Base-by-base conservation (phyloP, 2,888 invertebrate species). In the Tachina fera region DNA sequence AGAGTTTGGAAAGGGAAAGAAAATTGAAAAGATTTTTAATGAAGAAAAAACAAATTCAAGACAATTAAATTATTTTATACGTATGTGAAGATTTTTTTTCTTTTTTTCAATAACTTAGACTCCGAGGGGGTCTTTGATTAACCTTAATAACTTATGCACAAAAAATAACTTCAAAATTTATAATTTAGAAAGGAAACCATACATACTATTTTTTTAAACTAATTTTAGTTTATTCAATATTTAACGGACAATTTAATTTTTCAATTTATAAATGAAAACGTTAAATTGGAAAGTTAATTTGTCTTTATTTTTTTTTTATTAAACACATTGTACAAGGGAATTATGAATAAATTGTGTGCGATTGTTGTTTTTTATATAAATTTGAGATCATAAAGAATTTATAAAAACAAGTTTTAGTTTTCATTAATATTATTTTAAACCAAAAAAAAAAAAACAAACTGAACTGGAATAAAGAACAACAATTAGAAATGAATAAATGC, bases 71-170 rank as follows among this genome's bases (percentile, higher is more conserved):
- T 22, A 16, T 51, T 19, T 56, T 72, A 22, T n/a, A 31, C 3
- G 22, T 47, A 56, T 43, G n/a, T 45, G 16, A 56, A 71, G 14
- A 72, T 49, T 47, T 71, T 63, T 56, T 53, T 49, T 16, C 1
- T 56, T 76, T 13, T 13, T 11, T 65, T 16, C 3, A 41, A 71
- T 10, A 56, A 56, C 39, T 16, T 8, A 1, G 19, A 67, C 82
- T 65, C 78, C 67, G 61, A 56, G 74, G 85, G 85, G 82, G 85
- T 75, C 85, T 75, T 82, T 79, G 58, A 82, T 85, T 82, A 83
- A 79, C 47, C 71, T 43, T 75, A 85, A 82, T 82, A 67, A 39
- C 63, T 74, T 58, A 49, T 43, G 0, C 11, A 71, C 14, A 53
- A 56, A n/a, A 63, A 45, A 22, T 13, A 74, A 49, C 14, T 60